Evolutionary conservation across 2,888 invertebrate genomes (phyloP), one percentile per base, ranked within the genome.

Genomic region (Criorhina ranunculi): DNA sequence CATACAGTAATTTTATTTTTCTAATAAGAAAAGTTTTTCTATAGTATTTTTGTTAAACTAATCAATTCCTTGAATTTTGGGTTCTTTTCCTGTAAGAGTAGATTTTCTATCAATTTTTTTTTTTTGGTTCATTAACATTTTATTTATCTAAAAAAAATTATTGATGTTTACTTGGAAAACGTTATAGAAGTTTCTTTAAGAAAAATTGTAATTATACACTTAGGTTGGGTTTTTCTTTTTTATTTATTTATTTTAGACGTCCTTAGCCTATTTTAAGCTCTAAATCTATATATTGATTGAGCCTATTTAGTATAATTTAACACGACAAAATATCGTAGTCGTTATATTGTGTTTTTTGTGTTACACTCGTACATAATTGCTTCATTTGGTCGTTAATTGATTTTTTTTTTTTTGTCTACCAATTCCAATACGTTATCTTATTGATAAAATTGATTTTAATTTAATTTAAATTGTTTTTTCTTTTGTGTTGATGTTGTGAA

Each of bases 31-130:
- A 31, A 29, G 55, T 40, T 31, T 55, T 44, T 5, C 55, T 46
- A 4, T 70, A n/a, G n/a, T n/a, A 24, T 40, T 29, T 33, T 15
- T 35, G 6, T 60, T 72, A 15, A 12, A 70, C 69, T 49, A 60
- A 44, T 76, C 81, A 81, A 81, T 81, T 81, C 81, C 81, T 64
- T 57, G 9, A 57, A 76, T 51, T 67, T 33, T 31, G 9, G 4
- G 4, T 64, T n/a, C n/a, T n/a, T n/a, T 51, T 69, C 53, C 60
- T 60, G 67, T 67, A 29, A 3, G 33, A 42, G 12, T 17, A 31
- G 37, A 51, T 17, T 60, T 17, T 44, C 44, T 11, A 35, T 24
- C 15, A 1, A 31, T 8, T 53, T 24, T 49, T 33, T 59, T n/a
- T 2, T 66, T 40, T 42, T 35, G 9, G 8, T 9, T 49, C 51